Conservation (phyloP, 2,113 vertebrate species). For the Cyanoramphus novaezelandiae region DNA sequence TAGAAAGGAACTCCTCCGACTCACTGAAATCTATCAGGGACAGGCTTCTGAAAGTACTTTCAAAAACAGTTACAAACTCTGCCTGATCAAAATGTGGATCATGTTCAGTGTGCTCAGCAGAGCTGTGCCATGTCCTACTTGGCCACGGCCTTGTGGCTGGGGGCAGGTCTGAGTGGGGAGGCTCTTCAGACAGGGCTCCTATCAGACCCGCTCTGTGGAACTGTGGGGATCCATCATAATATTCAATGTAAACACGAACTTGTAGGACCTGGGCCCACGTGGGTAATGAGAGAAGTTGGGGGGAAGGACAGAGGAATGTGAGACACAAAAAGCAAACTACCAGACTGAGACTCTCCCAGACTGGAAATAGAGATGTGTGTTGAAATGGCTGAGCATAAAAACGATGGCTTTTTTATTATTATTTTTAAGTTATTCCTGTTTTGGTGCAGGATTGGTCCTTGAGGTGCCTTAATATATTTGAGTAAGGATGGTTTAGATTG, state of each 20-base stretch:
- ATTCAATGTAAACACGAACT: background rate
- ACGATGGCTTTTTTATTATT: background rate
- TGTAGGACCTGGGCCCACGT: background rate
- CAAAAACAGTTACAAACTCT: background rate
- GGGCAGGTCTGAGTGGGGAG: background rate
- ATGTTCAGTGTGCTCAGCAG: background rate
- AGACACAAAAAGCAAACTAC: background rate
- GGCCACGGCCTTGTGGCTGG: too few species aligned
- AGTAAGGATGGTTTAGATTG: background rate
- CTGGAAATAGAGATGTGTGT: background rate
- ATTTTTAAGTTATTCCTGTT: background rate
- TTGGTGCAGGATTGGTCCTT: background rate
- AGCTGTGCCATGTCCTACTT: background rate
- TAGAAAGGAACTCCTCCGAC: background rate
- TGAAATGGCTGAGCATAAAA: background rate
- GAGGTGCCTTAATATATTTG: background rate
- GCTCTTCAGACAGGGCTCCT: background rate
- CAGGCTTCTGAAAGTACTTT: background rate
- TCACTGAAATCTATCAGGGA: background rate
- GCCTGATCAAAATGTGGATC: slow-evolving; percentile 7
- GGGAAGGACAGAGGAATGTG: background rate
- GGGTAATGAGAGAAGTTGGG: background rate
- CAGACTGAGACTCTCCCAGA: background rate
- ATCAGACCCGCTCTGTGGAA: background rate
- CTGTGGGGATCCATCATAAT: background rate